These are phyloP conservation scores for Apistogramma diplotaenia DNA, from an alignment of 2,113 vertebrate species.

Conservation along the genomic window DNA sequence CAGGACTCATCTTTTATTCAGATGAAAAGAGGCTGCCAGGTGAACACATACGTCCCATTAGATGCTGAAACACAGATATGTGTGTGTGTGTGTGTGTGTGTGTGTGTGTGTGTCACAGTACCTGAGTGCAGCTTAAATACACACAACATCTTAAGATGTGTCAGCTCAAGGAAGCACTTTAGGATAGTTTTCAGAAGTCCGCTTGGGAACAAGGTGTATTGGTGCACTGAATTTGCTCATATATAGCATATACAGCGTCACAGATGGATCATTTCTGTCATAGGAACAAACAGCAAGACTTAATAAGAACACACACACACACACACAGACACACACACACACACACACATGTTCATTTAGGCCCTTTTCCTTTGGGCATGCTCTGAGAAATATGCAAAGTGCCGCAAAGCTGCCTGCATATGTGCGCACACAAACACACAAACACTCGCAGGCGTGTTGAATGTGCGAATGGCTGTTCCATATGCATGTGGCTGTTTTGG, in stretches of 20 bases:
- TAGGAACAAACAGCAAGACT: constrained; percentile 11
- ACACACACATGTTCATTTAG: constrained; percentile 19
- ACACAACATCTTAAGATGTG: constrained; percentile 39
- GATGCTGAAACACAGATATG: constrained; percentile 45
- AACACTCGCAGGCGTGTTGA: constrained; percentile 25
- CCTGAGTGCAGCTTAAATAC: constrained; percentile 57
- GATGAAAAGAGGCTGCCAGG: constrained; percentile 63
- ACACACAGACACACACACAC: not conserved
- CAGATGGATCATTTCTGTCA: constrained; percentile 15
- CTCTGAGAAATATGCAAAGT: constrained; percentile 59
- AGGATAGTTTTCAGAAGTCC: constrained; percentile 41
- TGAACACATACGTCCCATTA: constrained; percentile 65
- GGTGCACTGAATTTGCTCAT: constrained; percentile 2
- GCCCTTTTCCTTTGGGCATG: constrained; percentile 15
- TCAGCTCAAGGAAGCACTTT: constrained; percentile 60
- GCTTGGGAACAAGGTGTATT: constrained; percentile 40
- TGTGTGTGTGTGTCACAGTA: constrained; percentile 33
- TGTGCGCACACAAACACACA: not conserved
- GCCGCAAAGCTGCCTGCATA: constrained; percentile 29
- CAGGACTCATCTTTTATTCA: constrained; percentile 77
- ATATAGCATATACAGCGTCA: not conserved
- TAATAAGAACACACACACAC: not conserved
- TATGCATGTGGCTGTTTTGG: constrained; percentile 67
- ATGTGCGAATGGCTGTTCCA: constrained; percentile 57
- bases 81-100: not conserved